phyloP scores from a whole-genome alignment of 2,888 invertebrate species.

The Conistra vaccinii region DNA sequence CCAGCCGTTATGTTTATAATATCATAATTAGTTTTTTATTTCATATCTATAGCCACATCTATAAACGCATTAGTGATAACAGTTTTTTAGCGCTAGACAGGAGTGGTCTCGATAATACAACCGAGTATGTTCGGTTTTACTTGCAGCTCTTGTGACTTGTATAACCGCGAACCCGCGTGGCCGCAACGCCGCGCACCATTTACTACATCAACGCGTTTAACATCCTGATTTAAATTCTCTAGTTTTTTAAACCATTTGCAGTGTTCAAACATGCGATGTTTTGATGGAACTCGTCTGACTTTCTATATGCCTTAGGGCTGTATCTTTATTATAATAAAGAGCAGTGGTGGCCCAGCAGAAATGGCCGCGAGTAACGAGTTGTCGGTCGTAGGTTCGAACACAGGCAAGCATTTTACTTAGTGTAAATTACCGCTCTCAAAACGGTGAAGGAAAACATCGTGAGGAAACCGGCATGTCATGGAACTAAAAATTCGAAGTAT shows the following conservation, averaged over 20 bases:
- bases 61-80: neutral
- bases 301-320: neutral
- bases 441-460: too few relatives aligned
- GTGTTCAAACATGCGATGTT: neutral
- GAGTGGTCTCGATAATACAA: neutral
- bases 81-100: slow-evolving; percentile 5
- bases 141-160: neutral
- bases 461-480: too few relatives aligned
- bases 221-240: neutral
- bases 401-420: too few relatives aligned
- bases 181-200: neutral
- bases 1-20: neutral
- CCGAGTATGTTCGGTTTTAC: slow-evolving; percentile 8
- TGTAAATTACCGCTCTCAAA: too few relatives aligned
- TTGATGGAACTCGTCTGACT: neutral
- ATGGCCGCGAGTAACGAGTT: too few relatives aligned
- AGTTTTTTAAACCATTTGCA: neutral
- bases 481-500: too few relatives aligned
- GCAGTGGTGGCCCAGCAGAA: too few relatives aligned
- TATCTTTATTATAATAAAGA: too few relatives aligned
- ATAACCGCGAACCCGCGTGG: neutral
- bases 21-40: neutral
- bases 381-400: too few relatives aligned
- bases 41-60: neutral
- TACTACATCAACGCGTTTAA: neutral